phyloP scores from a whole-genome alignment of 2,113 vertebrate genomes.

The Podarcis muralis region DNA sequence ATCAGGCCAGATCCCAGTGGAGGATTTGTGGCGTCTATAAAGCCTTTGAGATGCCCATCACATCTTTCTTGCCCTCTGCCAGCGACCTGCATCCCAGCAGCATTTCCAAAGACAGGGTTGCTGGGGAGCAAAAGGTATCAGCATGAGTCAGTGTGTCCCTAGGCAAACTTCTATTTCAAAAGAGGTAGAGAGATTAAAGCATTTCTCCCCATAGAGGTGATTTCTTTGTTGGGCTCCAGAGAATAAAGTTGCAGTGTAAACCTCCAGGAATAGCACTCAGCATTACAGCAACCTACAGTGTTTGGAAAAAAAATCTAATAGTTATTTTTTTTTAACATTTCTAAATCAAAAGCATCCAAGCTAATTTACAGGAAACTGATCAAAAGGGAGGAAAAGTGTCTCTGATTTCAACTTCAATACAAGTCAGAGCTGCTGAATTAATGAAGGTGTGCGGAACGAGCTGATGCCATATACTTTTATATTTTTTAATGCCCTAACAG shows the following conservation, averaged over 20 bases:
- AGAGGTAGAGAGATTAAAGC: conserved; percentile 51
- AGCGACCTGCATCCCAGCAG: neutral
- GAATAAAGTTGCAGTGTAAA: conserved; percentile 3
- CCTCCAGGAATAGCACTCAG: neutral
- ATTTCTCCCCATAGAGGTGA: conserved; percentile 3
- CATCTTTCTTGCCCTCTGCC: conserved; percentile 9
- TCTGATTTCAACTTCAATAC: conserved; percentile 30
- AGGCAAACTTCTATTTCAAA: conserved; percentile 46
- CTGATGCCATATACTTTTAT: conserved; percentile 35
- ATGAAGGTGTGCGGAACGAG: conserved; percentile 36
- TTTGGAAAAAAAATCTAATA: conserved; percentile 17
- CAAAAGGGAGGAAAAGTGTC: conserved; percentile 50
- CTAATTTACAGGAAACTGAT: conserved; percentile 58
- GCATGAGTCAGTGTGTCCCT: conserved; percentile 34
- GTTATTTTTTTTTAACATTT: conserved; percentile 45
- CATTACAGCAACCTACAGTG: neutral
- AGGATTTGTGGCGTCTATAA: fast-evolving
- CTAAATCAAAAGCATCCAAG: conserved; percentile 64
- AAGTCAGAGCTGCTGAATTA: conserved; percentile 51
- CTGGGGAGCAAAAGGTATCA: conserved; percentile 4
- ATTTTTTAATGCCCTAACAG: conserved; percentile 37
- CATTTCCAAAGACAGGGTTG: conserved; percentile 26
- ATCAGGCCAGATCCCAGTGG: conserved; percentile 19
- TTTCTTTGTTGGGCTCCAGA: conserved; percentile 21
- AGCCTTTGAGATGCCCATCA: conserved; percentile 33